Percentiles rank a stretch among this genome's conserved stretches.
Evolutionary conservation across 2,888 invertebrate species (phyloP).

Genomic region (Pseudoips prasinana): DNA sequence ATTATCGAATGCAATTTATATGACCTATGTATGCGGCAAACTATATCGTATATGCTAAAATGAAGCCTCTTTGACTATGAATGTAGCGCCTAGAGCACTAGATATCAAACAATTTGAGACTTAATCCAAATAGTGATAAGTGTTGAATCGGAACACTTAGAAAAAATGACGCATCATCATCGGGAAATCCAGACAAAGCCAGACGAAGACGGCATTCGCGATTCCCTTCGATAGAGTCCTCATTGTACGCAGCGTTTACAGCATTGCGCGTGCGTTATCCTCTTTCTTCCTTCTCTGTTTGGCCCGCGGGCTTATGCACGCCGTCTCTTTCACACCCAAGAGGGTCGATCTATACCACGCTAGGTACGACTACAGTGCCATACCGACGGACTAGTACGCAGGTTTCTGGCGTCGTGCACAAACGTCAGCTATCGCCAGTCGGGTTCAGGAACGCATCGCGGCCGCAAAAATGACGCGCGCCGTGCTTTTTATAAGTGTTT

Average conservation of each 20-base stretch:
- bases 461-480: slow-evolving; percentile 83
- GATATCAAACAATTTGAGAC: slow-evolving; percentile 21
- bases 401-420: slow-evolving; percentile 67
- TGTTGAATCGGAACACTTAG: slow-evolving; percentile 21
- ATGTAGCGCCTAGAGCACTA: slow-evolving; percentile 3
- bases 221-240: slow-evolving; percentile 67
- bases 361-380: slow-evolving; percentile 75
- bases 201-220: slow-evolving; percentile 73
- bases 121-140: slow-evolving; percentile 30
- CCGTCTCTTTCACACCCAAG: slow-evolving; percentile 61
- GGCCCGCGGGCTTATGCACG: slow-evolving; percentile 21
- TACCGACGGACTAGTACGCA: slow-evolving; percentile 72
- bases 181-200: slow-evolving; percentile 75
- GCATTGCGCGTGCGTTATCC: slow-evolving; percentile 73
- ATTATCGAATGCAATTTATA: slow-evolving; percentile 14
- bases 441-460: slow-evolving; percentile 62
- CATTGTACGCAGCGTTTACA: slow-evolving; percentile 66
- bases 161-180: slow-evolving; percentile 74
- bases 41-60: slow-evolving; percentile 3
- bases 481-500: slow-evolving; percentile 83
- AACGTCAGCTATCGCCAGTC: slow-evolving; percentile 63
- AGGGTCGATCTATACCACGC: slow-evolving; percentile 79
- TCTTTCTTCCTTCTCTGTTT: slow-evolving; percentile 54
- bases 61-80: slow-evolving; percentile 8
- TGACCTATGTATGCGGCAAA: slow-evolving; percentile 9